phyloP scores from a whole-genome alignment of 2,888 invertebrate genomes.

The Mechanitis mazaeus region DNA sequence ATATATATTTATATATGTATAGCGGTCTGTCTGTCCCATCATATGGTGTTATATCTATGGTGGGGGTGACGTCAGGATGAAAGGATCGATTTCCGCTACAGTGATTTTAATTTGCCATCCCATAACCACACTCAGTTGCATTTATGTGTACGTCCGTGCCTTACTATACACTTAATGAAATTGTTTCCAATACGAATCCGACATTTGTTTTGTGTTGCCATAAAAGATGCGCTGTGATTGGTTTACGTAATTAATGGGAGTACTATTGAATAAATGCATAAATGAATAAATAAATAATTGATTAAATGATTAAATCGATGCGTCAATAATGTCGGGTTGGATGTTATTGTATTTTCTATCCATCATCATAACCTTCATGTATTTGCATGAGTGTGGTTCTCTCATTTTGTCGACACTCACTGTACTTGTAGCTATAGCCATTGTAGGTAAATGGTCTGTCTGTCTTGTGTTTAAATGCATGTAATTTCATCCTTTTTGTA shows the following conservation, averaged over 20 bases:
- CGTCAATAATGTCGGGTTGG: slow-evolving; percentile 67
- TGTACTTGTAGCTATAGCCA: slow-evolving; percentile 33
- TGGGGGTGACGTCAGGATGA: slow-evolving; percentile 36
- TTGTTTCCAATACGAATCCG: slow-evolving; percentile 53
- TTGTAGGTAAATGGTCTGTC: slow-evolving; percentile 2
- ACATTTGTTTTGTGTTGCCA: slow-evolving; percentile 72
- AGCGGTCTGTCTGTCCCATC: slow-evolving; percentile 51
- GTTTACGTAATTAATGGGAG: slow-evolving; percentile 69
- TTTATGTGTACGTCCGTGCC: slow-evolving; percentile 42
- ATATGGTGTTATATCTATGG: slow-evolving; percentile 58
- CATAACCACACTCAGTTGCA: slow-evolving; percentile 76
- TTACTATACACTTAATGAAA: slow-evolving; percentile 23
- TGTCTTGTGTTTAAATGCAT: too few relatives aligned
- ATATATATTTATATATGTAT: slow-evolving; percentile 5
- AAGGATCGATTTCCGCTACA: slow-evolving; percentile 54
- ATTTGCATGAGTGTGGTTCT: slow-evolving; percentile 75
- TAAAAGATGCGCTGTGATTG: slow-evolving; percentile 69
- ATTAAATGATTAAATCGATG: slow-evolving; percentile 28
- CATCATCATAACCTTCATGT: slow-evolving; percentile 44
- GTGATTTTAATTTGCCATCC: slow-evolving; percentile 45
- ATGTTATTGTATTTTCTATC: slow-evolving; percentile 43
- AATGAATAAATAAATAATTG: slow-evolving; percentile 15
- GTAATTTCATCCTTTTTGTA: too few relatives aligned
- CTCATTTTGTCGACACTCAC: slow-evolving; percentile 37
- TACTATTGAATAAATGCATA: slow-evolving; percentile 32